phyloP scores from a whole-genome alignment of 92 coral and sea anemone species.

The Blastomussa wellsi region DNA sequence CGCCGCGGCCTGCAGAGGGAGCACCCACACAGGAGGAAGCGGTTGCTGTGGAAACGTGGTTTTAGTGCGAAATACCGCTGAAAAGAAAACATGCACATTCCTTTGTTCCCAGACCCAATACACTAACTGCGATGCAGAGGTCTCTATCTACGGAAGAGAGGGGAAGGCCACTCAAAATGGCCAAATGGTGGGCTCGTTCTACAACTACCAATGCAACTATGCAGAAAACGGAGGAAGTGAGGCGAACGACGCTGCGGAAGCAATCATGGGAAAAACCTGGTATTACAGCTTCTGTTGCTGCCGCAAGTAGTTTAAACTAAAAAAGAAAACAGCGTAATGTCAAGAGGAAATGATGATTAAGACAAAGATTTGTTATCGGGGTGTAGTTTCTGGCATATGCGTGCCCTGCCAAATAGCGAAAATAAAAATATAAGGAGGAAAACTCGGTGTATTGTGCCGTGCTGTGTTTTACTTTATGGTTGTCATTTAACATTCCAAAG shows the following conservation, averaged over 20 bases:
- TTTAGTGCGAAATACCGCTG: background rate
- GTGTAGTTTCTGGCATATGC: background rate
- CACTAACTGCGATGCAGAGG: slow-evolving; percentile 34
- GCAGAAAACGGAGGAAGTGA: slow-evolving; percentile 16
- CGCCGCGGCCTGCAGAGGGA: slow-evolving; percentile 61
- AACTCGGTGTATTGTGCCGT: too few relatives aligned
- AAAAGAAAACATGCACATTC: background rate
- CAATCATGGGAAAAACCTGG: background rate
- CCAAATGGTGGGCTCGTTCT: background rate
- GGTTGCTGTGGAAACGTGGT: slow-evolving; percentile 30
- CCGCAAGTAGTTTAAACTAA: slow-evolving; percentile 1
- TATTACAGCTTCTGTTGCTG: slow-evolving; percentile 44
- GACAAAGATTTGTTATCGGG: too few relatives aligned
- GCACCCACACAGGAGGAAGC: slow-evolving; percentile 40
- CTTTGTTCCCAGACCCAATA: background rate
- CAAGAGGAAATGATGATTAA: too few relatives aligned
- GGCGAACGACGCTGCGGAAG: background rate
- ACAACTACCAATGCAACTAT: background rate
- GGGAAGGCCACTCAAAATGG: slow-evolving; percentile 35
- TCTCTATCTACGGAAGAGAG: slow-evolving; percentile 17
- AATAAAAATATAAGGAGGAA: background rate
- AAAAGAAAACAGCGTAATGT: too few relatives aligned
- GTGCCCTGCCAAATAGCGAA: background rate
- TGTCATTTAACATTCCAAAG: background rate
- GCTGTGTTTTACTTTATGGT: background rate